Evolutionary conservation across 1,140 invertebrate genomes (phyloP).

Genomic region (Bombus cullumanus): DNA sequence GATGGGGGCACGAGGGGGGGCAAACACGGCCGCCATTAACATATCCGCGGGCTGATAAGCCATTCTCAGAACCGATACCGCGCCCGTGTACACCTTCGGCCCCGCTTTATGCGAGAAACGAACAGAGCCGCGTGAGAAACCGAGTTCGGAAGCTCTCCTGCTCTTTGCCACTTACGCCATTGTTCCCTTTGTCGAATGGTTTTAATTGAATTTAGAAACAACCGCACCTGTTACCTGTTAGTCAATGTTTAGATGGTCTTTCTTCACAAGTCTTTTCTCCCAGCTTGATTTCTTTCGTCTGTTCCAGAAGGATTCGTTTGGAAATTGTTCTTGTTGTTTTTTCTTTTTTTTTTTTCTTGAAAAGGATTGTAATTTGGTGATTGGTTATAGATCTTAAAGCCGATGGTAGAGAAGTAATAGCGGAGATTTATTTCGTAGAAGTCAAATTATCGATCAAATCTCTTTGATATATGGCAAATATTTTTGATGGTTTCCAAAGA

Average conservation of each 20-base stretch:
- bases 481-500: too few relatives aligned
- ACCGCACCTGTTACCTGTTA: not conserved
- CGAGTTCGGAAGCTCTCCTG: conserved; percentile 58
- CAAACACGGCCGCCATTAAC: conserved; percentile 80
- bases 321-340: too few relatives aligned
- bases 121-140: conserved; percentile 64
- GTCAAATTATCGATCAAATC: too few relatives aligned
- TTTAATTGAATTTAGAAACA: conserved; percentile 21
- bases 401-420: too few relatives aligned
- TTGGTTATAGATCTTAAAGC: too few relatives aligned
- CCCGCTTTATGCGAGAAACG: conserved; percentile 68
- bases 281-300: too few relatives aligned
- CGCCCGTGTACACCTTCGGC: conserved; percentile 65
- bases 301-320: too few relatives aligned
- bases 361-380: too few relatives aligned
- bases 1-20: conserved; percentile 47
- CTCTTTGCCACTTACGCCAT: conserved; percentile 36
- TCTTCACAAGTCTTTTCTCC: too few relatives aligned
- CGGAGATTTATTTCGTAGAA: too few relatives aligned
- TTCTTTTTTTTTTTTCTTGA: too few relatives aligned
- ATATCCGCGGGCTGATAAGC: conserved; percentile 81
- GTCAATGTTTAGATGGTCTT: not conserved
- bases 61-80: conserved; percentile 80
- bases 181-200: not conserved
- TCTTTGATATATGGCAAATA: too few relatives aligned